Conservation (phyloP, 1,140 invertebrate genomes). For the Parapsyche elsis region DNA sequence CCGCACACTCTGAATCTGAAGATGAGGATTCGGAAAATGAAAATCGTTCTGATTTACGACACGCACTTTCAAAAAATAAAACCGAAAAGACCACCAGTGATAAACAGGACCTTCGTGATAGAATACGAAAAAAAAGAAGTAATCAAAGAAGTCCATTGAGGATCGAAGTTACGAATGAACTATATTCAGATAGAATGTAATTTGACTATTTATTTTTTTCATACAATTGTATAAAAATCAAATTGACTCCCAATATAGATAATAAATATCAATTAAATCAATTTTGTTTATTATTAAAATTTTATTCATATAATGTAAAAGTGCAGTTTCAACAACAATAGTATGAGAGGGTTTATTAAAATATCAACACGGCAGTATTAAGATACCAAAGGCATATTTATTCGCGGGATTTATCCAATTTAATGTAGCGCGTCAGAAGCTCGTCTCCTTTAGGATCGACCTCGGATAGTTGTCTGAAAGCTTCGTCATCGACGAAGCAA, state of each 20-base stretch:
- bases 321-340: too few species aligned
- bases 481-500: slow-evolving; percentile 98
- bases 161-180: slow-evolving; percentile 67
- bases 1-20: slow-evolving; percentile 58
- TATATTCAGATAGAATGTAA: slow-evolving; percentile 46
- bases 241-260: not conserved
- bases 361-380: not conserved
- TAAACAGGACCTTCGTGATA: slow-evolving; percentile 55
- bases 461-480: slow-evolving; percentile 87
- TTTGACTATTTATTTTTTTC: not conserved
- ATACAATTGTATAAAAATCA: not conserved
- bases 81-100: slow-evolving; percentile 1
- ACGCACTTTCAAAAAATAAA: slow-evolving; percentile 31
- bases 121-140: slow-evolving; percentile 62
- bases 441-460: slow-evolving; percentile 85
- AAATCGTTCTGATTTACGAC: slow-evolving; percentile 40
- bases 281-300: too few species aligned
- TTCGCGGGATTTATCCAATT: slow-evolving; percentile 72
- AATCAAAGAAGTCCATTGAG: slow-evolving; percentile 60
- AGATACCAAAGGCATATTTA: slow-evolving; percentile 33
- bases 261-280: not conserved
- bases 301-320: too few species aligned
- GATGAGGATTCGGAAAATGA: slow-evolving; percentile 49
- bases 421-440: slow-evolving; percentile 83
- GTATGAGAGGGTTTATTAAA: not conserved